These are phyloP conservation scores for Cancer borealis DNA, from an alignment of 2,888 invertebrate species.

Conservation along the genomic window DNA sequence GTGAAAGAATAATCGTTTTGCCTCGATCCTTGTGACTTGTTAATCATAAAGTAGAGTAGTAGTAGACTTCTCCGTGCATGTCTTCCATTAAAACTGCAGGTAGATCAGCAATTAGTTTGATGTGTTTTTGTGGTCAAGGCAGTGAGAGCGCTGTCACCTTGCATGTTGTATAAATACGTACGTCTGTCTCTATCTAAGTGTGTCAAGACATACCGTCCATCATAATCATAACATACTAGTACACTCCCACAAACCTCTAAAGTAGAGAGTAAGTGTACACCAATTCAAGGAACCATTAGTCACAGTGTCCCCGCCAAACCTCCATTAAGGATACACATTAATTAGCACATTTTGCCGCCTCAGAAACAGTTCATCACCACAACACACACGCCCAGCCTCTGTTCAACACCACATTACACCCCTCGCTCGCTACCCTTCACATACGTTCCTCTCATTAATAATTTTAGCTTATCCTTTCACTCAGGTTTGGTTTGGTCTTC, in stretches of 20 bases:
- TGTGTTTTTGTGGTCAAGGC: neutral
- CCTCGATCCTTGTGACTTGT: neutral
- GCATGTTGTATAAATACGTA: no score
- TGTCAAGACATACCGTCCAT: no score
- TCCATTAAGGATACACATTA: neutral
- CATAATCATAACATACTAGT: neutral
- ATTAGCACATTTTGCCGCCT: constrained; percentile 20
- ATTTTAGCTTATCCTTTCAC: neutral
- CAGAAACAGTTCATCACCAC: constrained; percentile 20
- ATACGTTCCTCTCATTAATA: constrained; percentile 20
- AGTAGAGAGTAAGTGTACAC: neutral
- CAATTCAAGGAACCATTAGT: neutral
- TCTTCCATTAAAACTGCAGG: no score
- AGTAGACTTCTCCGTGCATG: no score
- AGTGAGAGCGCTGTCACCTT: neutral
- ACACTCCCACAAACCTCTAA: neutral
- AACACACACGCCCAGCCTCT: neutral
- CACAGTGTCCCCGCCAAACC: constrained; percentile 9
- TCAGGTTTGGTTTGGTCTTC: neutral
- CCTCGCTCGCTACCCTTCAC: neutral
- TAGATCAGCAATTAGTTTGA: no score
- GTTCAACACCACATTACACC: neutral
- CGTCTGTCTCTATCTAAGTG: no score
- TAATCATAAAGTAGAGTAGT: no score
- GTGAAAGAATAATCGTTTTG: neutral